phyloP scores from a whole-genome alignment of 2,113 vertebrate genomes.

The Quiscalus mexicanus region DNA sequence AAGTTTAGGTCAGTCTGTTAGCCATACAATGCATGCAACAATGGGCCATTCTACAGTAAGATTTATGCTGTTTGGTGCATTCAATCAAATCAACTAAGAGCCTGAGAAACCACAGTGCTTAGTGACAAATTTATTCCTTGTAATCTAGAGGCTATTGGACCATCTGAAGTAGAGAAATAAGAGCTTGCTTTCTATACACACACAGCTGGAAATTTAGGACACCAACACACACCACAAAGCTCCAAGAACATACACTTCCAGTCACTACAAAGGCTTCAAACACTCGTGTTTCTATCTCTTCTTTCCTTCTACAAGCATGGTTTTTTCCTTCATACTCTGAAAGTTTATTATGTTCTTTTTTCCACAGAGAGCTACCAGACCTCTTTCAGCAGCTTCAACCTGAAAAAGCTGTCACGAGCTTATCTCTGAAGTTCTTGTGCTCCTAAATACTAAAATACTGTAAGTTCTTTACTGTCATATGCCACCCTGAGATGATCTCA shows the following conservation, averaged over 20 bases:
- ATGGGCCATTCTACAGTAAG: neutral
- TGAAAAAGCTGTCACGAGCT: fast-evolving
- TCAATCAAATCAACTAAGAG: neutral
- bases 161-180: neutral
- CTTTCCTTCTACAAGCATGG: neutral
- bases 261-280: neutral
- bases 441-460: neutral
- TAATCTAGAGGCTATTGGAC: neutral
- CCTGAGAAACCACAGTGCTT: neutral
- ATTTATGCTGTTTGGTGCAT: neutral
- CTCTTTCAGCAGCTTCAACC: neutral
- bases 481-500: neutral
- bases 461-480: neutral
- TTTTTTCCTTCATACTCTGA: neutral
- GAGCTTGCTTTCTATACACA: neutral
- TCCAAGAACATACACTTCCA: neutral
- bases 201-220: neutral
- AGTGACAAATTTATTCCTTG: neutral
- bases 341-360: neutral
- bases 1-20: neutral
- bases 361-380: neutral
- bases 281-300: neutral
- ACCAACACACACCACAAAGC: neutral
- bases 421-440: neutral
- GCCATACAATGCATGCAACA: neutral